Conservation (phyloP, 2,888 invertebrate species). For the Synergus itoensis region DNA sequence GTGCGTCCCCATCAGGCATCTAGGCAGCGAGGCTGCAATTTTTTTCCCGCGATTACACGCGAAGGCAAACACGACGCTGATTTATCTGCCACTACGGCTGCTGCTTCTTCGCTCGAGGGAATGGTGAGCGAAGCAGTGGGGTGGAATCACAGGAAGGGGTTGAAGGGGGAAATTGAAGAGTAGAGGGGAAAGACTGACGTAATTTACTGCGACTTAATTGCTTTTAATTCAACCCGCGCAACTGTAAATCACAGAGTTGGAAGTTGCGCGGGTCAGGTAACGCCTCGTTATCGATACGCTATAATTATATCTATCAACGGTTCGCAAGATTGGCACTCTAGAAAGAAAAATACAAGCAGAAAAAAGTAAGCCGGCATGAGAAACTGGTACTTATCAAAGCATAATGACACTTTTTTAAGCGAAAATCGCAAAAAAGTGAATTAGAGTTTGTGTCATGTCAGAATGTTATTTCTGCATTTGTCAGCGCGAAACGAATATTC, state of each 20-base stretch:
- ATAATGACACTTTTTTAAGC: constrained; percentile 30
- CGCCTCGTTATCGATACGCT: constrained; percentile 70
- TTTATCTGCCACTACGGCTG: constrained; percentile 60
- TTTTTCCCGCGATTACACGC: constrained; percentile 61
- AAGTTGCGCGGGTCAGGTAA: constrained; percentile 69
- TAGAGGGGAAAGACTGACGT: constrained; percentile 47
- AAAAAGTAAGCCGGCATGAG: constrained; percentile 8
- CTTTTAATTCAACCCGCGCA: constrained; percentile 70
- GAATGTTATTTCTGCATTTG: constrained; percentile 37
- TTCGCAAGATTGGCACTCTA: constrained; percentile 9
- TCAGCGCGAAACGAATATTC: constrained; percentile 23
- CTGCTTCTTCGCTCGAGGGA: constrained; percentile 24
- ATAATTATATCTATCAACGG: constrained; percentile 65
- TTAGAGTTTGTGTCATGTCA: constrained; percentile 16
- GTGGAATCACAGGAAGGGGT: not conserved
- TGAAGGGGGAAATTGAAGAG: not conserved
- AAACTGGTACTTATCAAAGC: not conserved
- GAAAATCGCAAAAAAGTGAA: constrained; percentile 17
- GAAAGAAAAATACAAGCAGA: constrained; percentile 7
- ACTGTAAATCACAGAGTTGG: constrained; percentile 71
- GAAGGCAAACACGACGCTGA: constrained; percentile 66
- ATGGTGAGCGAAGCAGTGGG: constrained; percentile 6
- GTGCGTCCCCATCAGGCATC: constrained; percentile 54
- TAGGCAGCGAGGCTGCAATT: constrained; percentile 16
- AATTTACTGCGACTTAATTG: constrained; percentile 73